phyloP scores from a whole-genome alignment of 2,888 invertebrate species.

The Therioaphis trifolii region DNA sequence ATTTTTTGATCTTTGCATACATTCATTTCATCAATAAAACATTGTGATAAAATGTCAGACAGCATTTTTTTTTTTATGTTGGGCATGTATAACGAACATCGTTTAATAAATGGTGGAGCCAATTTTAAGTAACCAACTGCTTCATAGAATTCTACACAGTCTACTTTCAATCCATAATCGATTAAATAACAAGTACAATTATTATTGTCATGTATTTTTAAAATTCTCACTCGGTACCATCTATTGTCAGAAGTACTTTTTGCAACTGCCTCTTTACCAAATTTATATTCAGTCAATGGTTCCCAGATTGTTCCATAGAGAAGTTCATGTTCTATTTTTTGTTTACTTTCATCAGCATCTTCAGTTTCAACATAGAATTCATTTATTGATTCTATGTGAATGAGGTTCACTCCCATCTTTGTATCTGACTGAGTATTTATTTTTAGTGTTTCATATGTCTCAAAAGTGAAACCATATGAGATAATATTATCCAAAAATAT shows the following conservation, averaged over 20 bases:
- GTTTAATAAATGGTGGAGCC: slow-evolving; percentile 40
- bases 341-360: slow-evolving; percentile 70
- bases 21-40: slow-evolving; percentile 37
- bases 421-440: background rate
- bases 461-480: slow-evolving; percentile 29
- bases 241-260: slow-evolving; percentile 75
- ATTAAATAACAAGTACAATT: slow-evolving; percentile 45
- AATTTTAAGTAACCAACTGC: slow-evolving; percentile 20
- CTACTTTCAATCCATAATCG: slow-evolving; percentile 50
- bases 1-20: background rate
- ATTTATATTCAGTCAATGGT: slow-evolving; percentile 66
- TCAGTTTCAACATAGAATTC: slow-evolving; percentile 69
- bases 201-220: slow-evolving; percentile 69
- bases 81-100: slow-evolving; percentile 38
- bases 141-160: slow-evolving; percentile 39
- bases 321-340: slow-evolving; percentile 74
- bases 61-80: background rate
- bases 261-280: slow-evolving; percentile 73
- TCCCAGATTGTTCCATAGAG: slow-evolving; percentile 73
- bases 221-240: slow-evolving; percentile 78
- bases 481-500: slow-evolving; percentile 37
- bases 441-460: slow-evolving; percentile 19
- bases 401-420: slow-evolving; percentile 65
- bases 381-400: slow-evolving; percentile 67
- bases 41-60: slow-evolving; percentile 7